Evolutionary conservation across 2,888 invertebrate genomes (phyloP).

Genomic region (Lathronympha strigana): DNA sequence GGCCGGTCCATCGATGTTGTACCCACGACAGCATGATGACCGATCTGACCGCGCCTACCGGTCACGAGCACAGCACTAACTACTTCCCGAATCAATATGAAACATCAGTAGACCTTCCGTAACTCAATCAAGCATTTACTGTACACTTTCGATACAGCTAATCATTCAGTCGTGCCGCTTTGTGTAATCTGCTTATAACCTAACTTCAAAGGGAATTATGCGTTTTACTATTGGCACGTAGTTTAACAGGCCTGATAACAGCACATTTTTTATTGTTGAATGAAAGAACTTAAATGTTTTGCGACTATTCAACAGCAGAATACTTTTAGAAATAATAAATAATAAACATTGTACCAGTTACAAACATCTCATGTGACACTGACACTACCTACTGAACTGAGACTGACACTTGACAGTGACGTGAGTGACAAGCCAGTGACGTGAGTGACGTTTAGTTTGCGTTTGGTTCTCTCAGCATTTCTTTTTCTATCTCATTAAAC

Average conservation of each 20-base stretch:
- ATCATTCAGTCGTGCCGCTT: conserved; percentile 38
- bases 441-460: conserved; percentile 4
- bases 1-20: conserved; percentile 73
- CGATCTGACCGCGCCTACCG: conserved; percentile 24
- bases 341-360: conserved; percentile 27
- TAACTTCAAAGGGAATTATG: conserved; percentile 7
- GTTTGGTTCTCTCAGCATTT: neutral
- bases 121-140: conserved; percentile 34
- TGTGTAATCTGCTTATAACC: conserved; percentile 37
- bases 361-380: conserved; percentile 10
- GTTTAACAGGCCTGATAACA: conserved; percentile 24
- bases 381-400: too few species aligned
- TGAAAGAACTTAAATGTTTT: neutral
- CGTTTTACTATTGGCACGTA: conserved; percentile 3
- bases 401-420: conserved; percentile 16
- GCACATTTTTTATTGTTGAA: neutral
- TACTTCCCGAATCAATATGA: conserved; percentile 28
- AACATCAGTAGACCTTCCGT: conserved; percentile 31
- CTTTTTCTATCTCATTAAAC: too few species aligned
- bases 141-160: conserved; percentile 35
- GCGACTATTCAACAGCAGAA: neutral
- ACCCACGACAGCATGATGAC: conserved; percentile 70
- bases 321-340: conserved; percentile 13
- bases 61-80: conserved; percentile 27
- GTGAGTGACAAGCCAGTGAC: conserved; percentile 8